Base-by-base conservation (phyloP, 2,797 vertebrate genomes). In the Rhabdomys pumilio region DNA sequence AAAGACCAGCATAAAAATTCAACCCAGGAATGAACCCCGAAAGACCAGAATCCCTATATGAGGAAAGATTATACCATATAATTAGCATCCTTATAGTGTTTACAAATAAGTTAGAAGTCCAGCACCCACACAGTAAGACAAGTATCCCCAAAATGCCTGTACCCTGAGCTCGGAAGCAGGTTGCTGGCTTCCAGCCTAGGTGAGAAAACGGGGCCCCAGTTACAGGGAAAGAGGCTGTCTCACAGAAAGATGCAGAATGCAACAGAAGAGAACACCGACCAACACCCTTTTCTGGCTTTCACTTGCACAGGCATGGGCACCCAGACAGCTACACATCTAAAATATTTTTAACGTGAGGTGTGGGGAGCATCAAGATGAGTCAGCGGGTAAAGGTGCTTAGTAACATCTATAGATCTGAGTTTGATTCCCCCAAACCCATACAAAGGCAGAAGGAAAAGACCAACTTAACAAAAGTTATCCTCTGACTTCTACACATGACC, bases 81-180 rank as follows among this genome's bases (percentile, higher is more conserved):
- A 92, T 85, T 93, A 92, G 76, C 53, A 84, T 85, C 80, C 26
- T 81, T 86, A 94, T 2, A 6, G 11, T 87, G 95, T 93, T 44
- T 92, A 15, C 50, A 94, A 12, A 69, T 57, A 8, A 41, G 47
- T n/a, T 85, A 67, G 63, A 34, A 86, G 38, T 53, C 85, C 34
- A 55, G 50, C 34, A 72, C 50, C 65, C 13, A 29, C 50, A 38
- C 13, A 55, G 26, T 86, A 55, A 87, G 50, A 53, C 84, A 29
- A 29, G 67, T 55, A 34, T 72, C 47, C 84, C 50, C 6, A 72
- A 72, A 72, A 38, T n/a, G 34, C 4, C 65, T 87, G 65, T 3
- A 87, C 38, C 65, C 65, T 67, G 34, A 55, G 65, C 34, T 87
- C 47, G 41, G n/a, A 72, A 73, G 34, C 50, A 8, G 20, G 31